These are phyloP conservation scores for Neoarius graeffei DNA, from an alignment of 2,113 vertebrate species.

Conservation along the genomic window DNA sequence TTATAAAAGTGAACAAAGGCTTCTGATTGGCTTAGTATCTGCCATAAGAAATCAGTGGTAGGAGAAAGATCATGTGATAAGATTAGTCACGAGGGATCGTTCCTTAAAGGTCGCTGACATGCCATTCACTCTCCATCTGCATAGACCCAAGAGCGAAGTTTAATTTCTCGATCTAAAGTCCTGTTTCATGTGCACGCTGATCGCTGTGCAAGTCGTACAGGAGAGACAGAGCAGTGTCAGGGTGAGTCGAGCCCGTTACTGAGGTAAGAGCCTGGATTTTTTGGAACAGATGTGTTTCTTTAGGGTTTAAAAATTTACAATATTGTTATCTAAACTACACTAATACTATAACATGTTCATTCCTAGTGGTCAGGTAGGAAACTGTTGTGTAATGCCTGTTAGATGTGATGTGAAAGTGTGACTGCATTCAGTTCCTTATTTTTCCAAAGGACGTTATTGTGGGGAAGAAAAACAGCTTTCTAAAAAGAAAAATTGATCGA, in stretches of 20 bases:
- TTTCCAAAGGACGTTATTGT: not conserved
- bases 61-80: constrained; percentile 50
- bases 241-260: not conserved
- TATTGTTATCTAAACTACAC: not conserved
- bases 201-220: not conserved
- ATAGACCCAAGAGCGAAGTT: not conserved
- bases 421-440: constrained; percentile 9
- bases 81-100: constrained; percentile 33
- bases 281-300: not conserved
- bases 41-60: constrained; percentile 28
- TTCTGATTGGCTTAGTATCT: constrained; percentile 39
- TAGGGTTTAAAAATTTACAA: not conserved
- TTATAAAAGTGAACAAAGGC: not conserved
- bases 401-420: not conserved
- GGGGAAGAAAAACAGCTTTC: not conserved
- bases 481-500: not conserved
- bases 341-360: not conserved
- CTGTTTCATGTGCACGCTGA: not conserved
- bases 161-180: not conserved
- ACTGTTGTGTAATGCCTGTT: not conserved
- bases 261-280: not conserved
- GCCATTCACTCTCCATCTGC: not conserved
- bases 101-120: not conserved
- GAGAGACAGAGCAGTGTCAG: not conserved
- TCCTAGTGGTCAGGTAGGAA: not conserved